A percentile compares a stretch with the other conserved stretches of the same genome.
These are phyloP conservation scores for Pseudomyrmex cubaensis DNA, from an alignment of 1,140 invertebrate genomes.

Conservation along the genomic window DNA sequence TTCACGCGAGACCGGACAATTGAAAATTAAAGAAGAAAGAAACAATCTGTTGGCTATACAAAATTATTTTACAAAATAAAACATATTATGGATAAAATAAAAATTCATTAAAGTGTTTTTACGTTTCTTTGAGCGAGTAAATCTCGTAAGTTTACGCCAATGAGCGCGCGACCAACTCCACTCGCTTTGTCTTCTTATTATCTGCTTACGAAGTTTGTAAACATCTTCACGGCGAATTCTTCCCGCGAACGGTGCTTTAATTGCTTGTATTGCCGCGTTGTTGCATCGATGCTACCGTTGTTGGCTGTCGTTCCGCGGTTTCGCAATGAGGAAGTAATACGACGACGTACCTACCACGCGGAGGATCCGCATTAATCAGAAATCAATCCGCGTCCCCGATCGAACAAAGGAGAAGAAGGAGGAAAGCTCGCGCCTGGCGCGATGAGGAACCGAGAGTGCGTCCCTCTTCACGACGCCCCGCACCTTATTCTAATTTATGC, in stretches of 20 bases:
- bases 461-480: neutral
- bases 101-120: neutral
- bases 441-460: conserved; percentile 11
- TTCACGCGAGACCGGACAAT: no score
- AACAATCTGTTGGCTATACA: no score
- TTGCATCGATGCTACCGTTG: conserved; percentile 6
- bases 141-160: conserved; percentile 28
- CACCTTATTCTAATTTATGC: conserved; percentile 11
- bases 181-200: conserved; percentile 59
- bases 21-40: no score
- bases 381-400: conserved; percentile 48
- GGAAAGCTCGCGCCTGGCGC: conserved; percentile 22
- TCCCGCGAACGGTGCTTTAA: conserved; percentile 32
- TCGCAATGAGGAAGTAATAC: conserved; percentile 58
- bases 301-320: conserved; percentile 28
- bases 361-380: conserved; percentile 53
- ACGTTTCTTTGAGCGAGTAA: neutral
- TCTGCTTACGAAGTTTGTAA: conserved; percentile 66
- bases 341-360: neutral
- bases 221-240: conserved; percentile 61
- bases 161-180: conserved; percentile 32
- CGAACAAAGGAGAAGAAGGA: conserved; percentile 50
- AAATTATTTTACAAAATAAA: no score
- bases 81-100: no score
- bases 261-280: conserved; percentile 33